These are phyloP conservation scores for Cynopterus sphinx DNA, from an alignment of 2,797 vertebrate genomes.

Conservation along the genomic window DNA sequence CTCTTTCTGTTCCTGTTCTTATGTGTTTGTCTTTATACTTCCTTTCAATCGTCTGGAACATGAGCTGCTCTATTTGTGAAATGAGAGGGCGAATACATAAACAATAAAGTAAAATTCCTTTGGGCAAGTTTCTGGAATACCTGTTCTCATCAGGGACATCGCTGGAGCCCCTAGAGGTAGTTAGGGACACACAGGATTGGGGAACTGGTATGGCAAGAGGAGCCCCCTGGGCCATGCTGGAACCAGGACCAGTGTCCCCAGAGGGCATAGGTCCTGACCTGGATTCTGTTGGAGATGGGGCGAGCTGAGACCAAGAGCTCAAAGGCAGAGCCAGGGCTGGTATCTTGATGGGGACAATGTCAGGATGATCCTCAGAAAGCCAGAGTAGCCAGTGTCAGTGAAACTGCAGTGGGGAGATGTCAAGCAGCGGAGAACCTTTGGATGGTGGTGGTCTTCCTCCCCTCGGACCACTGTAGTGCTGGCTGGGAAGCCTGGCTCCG, in stretches of 20 bases:
- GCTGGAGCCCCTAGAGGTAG: accelerated
- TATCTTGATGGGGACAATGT: background rate
- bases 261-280: background rate
- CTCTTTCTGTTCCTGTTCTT: background rate
- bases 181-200: no score
- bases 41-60: background rate
- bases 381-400: accelerated
- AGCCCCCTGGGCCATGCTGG: background rate
- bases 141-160: no score
- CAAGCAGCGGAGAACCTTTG: accelerated
- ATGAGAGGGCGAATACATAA: background rate
- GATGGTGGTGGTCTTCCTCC: accelerated
- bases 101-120: background rate
- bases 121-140: accelerated
- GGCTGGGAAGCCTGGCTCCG: background rate
- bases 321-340: background rate
- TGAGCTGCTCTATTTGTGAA: background rate
- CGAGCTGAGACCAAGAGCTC: accelerated
- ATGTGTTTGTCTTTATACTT: background rate
- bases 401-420: accelerated
- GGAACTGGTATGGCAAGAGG: background rate
- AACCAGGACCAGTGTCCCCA: background rate
- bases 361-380: background rate
- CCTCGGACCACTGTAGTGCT: accelerated
- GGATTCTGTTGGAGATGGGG: accelerated